These are phyloP conservation scores for Aphelenchoides besseyi DNA, from an alignment of 1,140 invertebrate genomes.

Conservation along the genomic window DNA sequence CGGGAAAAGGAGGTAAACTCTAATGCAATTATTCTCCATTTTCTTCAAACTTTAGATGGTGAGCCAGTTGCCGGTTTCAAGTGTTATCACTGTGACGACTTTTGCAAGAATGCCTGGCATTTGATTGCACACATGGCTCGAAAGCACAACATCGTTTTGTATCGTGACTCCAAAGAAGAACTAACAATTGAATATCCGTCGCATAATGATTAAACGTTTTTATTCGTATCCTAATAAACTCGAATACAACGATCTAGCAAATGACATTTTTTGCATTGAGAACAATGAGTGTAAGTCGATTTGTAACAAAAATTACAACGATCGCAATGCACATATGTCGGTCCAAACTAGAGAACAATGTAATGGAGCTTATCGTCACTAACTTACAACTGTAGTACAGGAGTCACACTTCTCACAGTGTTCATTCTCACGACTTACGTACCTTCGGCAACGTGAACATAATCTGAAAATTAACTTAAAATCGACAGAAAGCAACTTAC, in stretches of 20 bases:
- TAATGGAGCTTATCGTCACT: not conserved
- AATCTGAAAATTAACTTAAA: conserved; percentile 1
- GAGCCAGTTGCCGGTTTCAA: not conserved
- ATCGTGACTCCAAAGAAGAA: not conserved
- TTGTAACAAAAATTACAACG: not conserved
- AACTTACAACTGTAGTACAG: not conserved
- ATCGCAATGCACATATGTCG: conserved; percentile 1
- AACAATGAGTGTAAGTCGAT: not conserved
- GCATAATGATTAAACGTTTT: not conserved
- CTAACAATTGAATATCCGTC: not conserved
- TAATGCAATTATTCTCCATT: not conserved
- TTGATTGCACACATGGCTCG: not conserved
- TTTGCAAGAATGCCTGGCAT: not conserved
- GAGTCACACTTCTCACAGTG: conserved; percentile 2
- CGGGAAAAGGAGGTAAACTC: not conserved
- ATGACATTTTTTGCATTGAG: not conserved
- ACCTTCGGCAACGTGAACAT: not conserved
- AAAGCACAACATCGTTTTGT: not conserved
- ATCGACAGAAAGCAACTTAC: not conserved
- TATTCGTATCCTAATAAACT: not conserved
- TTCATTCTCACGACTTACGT: not conserved
- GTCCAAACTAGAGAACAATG: not conserved
- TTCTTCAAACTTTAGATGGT: not conserved
- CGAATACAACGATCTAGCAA: conserved; percentile 12
- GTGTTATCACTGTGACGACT: not conserved